These are phyloP conservation scores for Drosophila subpulchrella DNA, from an alignment of 1,140 invertebrate species.

Conservation along the genomic window DNA sequence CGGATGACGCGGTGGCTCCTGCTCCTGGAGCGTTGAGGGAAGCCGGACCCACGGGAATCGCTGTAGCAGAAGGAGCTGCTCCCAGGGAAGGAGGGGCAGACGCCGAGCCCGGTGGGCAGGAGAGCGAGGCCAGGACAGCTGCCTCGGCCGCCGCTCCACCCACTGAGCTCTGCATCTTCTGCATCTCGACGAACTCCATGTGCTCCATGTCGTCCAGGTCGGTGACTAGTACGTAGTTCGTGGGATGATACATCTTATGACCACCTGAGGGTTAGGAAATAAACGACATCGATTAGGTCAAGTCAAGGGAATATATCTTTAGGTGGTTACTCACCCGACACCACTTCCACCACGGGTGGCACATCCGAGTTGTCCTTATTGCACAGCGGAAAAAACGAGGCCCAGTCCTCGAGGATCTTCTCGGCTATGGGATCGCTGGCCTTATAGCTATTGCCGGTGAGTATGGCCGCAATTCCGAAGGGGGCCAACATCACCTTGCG, in stretches of 20 bases:
- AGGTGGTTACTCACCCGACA: conserved; percentile 86
- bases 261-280: conserved; percentile 86
- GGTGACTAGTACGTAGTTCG: conserved; percentile 95
- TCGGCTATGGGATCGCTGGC: conserved; percentile 89
- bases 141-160: conserved; percentile 46
- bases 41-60: conserved; percentile 47
- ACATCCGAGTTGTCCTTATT: conserved; percentile 86
- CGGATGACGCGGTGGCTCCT: background rate
- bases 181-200: conserved; percentile 70
- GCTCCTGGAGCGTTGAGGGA: conserved; percentile 4
- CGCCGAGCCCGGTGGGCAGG: conserved; percentile 49
- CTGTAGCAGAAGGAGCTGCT: conserved; percentile 18
- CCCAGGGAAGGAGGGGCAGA: conserved; percentile 12
- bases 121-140: conserved; percentile 60
- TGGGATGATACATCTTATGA: conserved; percentile 96
- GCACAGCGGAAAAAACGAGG: conserved; percentile 94
- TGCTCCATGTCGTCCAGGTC: conserved; percentile 91
- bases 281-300: background rate
- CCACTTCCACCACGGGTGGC: conserved; percentile 89
- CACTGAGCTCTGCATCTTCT: conserved; percentile 52
- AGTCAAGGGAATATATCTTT: too few species aligned
- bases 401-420: conserved; percentile 96
- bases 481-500: conserved; percentile 95
- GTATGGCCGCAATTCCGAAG: conserved; percentile 94
- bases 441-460: conserved; percentile 94